phyloP scores from a whole-genome alignment of 2,113 vertebrate species.

The Rhodinocichla rosea region DNA sequence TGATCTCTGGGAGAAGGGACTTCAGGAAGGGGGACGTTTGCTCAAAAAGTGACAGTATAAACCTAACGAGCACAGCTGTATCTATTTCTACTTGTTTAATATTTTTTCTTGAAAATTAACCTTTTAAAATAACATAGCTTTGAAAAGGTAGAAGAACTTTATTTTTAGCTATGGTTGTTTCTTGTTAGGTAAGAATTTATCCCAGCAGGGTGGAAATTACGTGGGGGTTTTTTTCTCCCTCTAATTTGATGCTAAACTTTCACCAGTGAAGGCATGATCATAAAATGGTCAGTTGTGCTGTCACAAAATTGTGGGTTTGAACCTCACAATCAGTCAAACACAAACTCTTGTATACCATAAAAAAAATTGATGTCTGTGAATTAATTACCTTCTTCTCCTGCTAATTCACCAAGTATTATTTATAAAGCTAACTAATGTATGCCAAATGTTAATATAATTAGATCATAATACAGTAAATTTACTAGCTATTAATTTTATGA shows the following conservation, averaged over 20 bases:
- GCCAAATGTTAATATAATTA: neutral
- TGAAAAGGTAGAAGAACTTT: neutral
- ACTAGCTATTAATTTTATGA: neutral
- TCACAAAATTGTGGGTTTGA: neutral
- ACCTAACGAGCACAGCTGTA: neutral
- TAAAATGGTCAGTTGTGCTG: neutral
- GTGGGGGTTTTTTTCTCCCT: neutral
- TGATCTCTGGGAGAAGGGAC: neutral
- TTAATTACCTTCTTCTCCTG: neutral
- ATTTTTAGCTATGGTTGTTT: neutral
- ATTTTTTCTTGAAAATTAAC: slow-evolving; percentile 20
- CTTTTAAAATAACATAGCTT: neutral
- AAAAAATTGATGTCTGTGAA: neutral
- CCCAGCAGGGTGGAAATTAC: neutral
- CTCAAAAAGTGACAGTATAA: neutral
- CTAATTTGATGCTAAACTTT: neutral
- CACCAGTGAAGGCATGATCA: neutral
- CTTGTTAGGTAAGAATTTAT: neutral
- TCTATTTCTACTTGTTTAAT: neutral
- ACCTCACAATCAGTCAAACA: neutral
- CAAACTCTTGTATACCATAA: neutral
- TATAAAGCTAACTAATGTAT: neutral
- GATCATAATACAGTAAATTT: neutral
- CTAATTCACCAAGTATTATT: neutral
- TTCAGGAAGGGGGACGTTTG: neutral